Evolutionary conservation across 2,113 vertebrate species (phyloP).

Genomic region (Dicentrarchus labrax): DNA sequence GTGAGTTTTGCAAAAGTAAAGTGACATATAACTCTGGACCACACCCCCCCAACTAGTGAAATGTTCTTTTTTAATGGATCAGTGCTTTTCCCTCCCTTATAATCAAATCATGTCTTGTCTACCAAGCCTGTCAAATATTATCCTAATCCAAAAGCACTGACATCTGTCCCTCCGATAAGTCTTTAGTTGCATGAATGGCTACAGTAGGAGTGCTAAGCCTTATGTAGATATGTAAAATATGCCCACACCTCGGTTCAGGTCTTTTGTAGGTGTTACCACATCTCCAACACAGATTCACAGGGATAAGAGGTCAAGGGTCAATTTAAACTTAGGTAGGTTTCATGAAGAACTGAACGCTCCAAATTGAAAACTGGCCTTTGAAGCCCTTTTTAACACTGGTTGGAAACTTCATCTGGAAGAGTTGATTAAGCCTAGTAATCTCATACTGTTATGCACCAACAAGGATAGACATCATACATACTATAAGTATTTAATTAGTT

Average conservation of each 20-base stretch:
- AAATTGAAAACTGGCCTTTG: conserved; percentile 6
- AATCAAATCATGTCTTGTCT: background rate
- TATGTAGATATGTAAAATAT: background rate
- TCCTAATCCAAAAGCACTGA: background rate
- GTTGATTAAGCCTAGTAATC: background rate
- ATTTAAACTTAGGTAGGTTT: conserved; percentile 7
- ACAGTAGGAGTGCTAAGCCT: background rate
- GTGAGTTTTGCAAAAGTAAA: background rate
- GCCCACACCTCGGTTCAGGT: conserved; percentile 8
- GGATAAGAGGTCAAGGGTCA: background rate
- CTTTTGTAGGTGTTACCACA: conserved; percentile 1
- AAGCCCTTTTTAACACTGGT: background rate
- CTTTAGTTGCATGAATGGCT: background rate
- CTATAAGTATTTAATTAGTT: background rate
- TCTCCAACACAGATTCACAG: conserved; percentile 8
- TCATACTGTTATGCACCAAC: background rate
- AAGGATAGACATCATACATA: background rate
- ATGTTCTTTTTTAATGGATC: background rate
- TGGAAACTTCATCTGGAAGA: background rate
- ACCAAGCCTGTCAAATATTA: background rate
- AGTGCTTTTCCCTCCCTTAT: background rate
- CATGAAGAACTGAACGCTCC: conserved; percentile 11
- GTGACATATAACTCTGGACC: background rate
- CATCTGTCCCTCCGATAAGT: background rate
- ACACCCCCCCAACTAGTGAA: background rate